Evolutionary conservation across 2,113 vertebrate genomes (phyloP).

Genomic region (Phaethon lepturus): DNA sequence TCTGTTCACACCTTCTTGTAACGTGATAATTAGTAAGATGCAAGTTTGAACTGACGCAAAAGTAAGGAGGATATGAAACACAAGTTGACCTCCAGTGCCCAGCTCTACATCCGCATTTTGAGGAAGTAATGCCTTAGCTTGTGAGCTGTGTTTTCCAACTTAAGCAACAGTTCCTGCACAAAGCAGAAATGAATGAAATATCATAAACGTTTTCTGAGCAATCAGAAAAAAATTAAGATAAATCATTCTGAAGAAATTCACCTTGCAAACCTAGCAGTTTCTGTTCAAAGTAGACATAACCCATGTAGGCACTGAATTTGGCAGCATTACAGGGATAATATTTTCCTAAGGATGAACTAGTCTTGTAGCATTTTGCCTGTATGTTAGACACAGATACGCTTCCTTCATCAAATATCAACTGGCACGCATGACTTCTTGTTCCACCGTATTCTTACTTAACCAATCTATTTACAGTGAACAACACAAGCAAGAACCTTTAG

Average conservation of each 20-base stretch:
- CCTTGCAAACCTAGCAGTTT: background rate
- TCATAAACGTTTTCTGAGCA: background rate
- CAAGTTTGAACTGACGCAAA: background rate
- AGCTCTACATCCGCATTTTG: background rate
- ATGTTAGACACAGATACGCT: background rate
- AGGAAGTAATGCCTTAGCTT: background rate
- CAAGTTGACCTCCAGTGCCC: background rate
- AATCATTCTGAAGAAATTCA: background rate
- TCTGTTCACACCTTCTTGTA: background rate
- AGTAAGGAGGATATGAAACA: background rate
- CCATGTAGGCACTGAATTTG: background rate
- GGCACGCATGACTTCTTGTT: background rate
- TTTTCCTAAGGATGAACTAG: conserved; percentile 8
- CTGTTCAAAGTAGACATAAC: background rate
- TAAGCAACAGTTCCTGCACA: background rate
- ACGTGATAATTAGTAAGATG: background rate
- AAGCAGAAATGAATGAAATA: conserved; percentile 22
- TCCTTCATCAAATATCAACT: background rate
- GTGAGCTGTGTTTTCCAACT: background rate
- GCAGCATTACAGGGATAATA: background rate
- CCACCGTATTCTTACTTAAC: conserved; percentile 10
- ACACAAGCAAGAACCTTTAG: background rate
- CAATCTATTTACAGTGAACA: conserved; percentile 1
- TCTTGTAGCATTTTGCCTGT: background rate
- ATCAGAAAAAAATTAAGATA: background rate